These are phyloP conservation scores for Stegana nigrithorax DNA, from an alignment of 2,888 invertebrate species.

Conservation along the genomic window DNA sequence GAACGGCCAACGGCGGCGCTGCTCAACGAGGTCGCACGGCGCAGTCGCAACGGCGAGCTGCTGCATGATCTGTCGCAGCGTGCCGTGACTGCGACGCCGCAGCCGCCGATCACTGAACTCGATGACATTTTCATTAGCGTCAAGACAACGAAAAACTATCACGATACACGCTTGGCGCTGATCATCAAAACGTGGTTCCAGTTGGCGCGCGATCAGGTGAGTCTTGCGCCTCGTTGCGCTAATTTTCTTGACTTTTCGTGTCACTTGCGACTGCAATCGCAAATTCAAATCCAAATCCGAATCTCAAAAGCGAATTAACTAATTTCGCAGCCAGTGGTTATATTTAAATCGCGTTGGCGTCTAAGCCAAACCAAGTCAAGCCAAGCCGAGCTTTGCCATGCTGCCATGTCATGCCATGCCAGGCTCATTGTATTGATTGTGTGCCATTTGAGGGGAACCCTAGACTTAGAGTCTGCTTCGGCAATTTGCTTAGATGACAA, in stretches of 20 bases:
- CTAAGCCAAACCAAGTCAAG: too few relatives aligned
- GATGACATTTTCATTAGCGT: slow-evolving; percentile 95
- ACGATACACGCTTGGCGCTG: slow-evolving; percentile 83
- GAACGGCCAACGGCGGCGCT: slow-evolving; percentile 61
- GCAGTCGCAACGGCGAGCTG: slow-evolving; percentile 65
- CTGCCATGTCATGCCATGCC: too few relatives aligned
- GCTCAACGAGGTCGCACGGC: slow-evolving; percentile 59
- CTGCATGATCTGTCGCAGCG: slow-evolving; percentile 66
- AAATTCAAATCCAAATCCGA: too few relatives aligned
- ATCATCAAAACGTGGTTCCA: slow-evolving; percentile 97
- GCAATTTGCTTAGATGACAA: slow-evolving; percentile 9
- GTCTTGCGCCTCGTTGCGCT: slow-evolving; percentile 45
- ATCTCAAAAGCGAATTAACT: slow-evolving; percentile 33
- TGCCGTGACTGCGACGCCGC: slow-evolving; percentile 68
- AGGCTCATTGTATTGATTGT: not conserved
- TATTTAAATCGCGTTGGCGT: slow-evolving; percentile 5
- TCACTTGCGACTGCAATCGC: slow-evolving; percentile 3
- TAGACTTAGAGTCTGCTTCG: too few relatives aligned
- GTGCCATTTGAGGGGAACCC: not conserved
- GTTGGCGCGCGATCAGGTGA: slow-evolving; percentile 90
- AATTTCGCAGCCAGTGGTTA: slow-evolving; percentile 34
- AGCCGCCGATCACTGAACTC: slow-evolving; percentile 77
- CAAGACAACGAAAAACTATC: slow-evolving; percentile 92
- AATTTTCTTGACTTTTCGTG: too few relatives aligned
- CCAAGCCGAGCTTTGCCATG: too few relatives aligned